Percentiles rank a stretch among this genome's conserved stretches.
phyloP scores from a whole-genome alignment of 2,888 invertebrate species.

The Glomeris marginata region DNA sequence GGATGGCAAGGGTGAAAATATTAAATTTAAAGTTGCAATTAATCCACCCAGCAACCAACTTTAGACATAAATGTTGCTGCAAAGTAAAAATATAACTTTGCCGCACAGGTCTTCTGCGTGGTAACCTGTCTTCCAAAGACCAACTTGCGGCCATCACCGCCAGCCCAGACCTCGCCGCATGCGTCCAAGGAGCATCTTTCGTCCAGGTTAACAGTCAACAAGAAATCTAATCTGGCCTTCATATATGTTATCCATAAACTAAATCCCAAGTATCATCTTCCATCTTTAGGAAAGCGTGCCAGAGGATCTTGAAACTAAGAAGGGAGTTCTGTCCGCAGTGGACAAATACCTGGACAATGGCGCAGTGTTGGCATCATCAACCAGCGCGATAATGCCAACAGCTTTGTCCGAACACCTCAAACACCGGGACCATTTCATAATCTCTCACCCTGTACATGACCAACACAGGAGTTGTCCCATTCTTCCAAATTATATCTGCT shows the following conservation, averaged over 20 bases:
- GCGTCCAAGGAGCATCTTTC: constrained; percentile 58
- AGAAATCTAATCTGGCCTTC: constrained; percentile 2
- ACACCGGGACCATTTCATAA: constrained; percentile 54
- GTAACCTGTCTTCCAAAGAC: constrained; percentile 50
- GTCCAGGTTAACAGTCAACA: constrained; percentile 36
- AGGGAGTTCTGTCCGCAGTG: constrained; percentile 56
- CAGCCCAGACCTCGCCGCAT: constrained; percentile 49
- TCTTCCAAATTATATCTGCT: too few relatives aligned
- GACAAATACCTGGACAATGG: constrained; percentile 48
- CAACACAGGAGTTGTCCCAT: not conserved
- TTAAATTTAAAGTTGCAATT: too few relatives aligned
- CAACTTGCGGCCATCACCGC: constrained; percentile 66
- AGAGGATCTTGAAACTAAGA: constrained; percentile 70
- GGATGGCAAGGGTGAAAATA: too few relatives aligned
- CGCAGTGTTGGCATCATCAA: constrained; percentile 79
- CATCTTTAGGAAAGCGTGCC: constrained; percentile 82
- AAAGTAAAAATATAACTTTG: not conserved
- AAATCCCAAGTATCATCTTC: constrained; percentile 5
- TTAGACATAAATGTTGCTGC: not conserved
- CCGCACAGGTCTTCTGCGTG: constrained; percentile 44
- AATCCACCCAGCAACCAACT: too few relatives aligned
- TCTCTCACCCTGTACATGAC: constrained; percentile 63
- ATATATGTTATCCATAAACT: constrained; percentile 12
- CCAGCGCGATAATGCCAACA: constrained; percentile 83
- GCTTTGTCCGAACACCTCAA: constrained; percentile 63